Percentiles rank a stretch among this genome's conserved stretches.
phyloP scores from a whole-genome alignment of 1,140 invertebrate species.

The Bombus confusus region DNA sequence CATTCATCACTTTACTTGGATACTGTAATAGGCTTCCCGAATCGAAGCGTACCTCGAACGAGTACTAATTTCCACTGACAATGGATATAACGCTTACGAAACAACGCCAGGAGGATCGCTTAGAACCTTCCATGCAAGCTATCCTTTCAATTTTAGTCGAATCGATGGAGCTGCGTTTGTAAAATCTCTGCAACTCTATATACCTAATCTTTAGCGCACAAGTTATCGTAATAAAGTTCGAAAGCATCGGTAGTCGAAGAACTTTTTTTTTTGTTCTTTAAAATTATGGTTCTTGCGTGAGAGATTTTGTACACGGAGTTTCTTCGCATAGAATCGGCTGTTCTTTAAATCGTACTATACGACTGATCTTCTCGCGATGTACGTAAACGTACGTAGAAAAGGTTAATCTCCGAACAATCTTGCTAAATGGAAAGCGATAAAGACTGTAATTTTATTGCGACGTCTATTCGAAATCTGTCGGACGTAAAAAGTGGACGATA shows the following conservation, averaged over 20 bases:
- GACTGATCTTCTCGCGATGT: no score
- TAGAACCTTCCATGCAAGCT: not conserved
- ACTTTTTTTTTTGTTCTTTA: not conserved
- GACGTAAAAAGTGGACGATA: not conserved
- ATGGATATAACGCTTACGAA: not conserved
- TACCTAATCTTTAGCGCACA: not conserved
- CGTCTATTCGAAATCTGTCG: not conserved
- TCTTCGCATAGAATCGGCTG: not conserved
- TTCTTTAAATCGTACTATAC: no score
- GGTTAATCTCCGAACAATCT: no score
- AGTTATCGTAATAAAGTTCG: not conserved
- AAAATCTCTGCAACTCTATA: not conserved
- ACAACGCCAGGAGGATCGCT: not conserved
- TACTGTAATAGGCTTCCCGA: constrained; percentile 59
- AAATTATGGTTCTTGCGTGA: not conserved
- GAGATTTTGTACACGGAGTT: not conserved
- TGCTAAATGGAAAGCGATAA: no score
- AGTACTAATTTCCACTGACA: constrained; percentile 5
- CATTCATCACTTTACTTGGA: constrained; percentile 64
- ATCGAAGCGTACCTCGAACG: constrained; percentile 1
- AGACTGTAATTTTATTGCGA: not conserved
- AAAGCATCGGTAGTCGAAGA: not conserved
- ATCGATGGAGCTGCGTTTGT: not conserved
- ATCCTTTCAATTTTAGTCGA: not conserved
- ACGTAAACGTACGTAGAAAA: no score